Base-by-base conservation (phyloP, 2,888 invertebrate species). In the Lamproptera curius region DNA sequence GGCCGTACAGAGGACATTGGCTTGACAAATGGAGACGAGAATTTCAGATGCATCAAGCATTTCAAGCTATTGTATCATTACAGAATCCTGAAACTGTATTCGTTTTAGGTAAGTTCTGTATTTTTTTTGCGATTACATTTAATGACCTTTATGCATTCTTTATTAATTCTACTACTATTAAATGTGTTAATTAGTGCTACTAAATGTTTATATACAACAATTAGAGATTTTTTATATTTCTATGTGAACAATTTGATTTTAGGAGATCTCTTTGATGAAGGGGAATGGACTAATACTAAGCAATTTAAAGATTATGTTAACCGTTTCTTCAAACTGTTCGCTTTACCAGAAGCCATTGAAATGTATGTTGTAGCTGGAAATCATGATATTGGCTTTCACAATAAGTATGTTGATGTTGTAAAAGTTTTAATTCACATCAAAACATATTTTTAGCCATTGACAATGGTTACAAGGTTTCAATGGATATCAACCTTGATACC, bases 321-420 rank as follows among this genome's bases (percentile, higher is more conserved):
- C 36, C 89, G 97, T 41, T 99, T 98, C 73, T 80, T 93, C 52
- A 89, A 86, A 46, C 78, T 98, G 57, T 99, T 99, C 79, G 69
- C 89, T 36, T 89, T 93, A 10, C 92, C 95, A 2, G 67, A 88
- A 33, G 76, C 85, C 33, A 91, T 92, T 0, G 85, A 91, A 54
- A 77, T 95, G 54, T 92, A 93, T 73, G 91, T 95, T 42, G 91
- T 94, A 10, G 94, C 93, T 40, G 99, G 99, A 23, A 99, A 99
- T 86, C 99, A 99, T 85, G 99, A 99, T 76, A 93, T 99, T 60
- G 99, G 99, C 46, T 99, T 98, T 80, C 99, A 99, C 87, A 95
- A 97, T 81, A 90, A 91, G 96, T 95, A 83, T 75, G 85, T n/a
- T n/a, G n/a, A n/a, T n/a, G n/a, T n/a, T n/a, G n/a, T n/a, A n/a